Base-by-base conservation (phyloP, 2,888 invertebrate species). In the Alloscopus bannaensis region DNA sequence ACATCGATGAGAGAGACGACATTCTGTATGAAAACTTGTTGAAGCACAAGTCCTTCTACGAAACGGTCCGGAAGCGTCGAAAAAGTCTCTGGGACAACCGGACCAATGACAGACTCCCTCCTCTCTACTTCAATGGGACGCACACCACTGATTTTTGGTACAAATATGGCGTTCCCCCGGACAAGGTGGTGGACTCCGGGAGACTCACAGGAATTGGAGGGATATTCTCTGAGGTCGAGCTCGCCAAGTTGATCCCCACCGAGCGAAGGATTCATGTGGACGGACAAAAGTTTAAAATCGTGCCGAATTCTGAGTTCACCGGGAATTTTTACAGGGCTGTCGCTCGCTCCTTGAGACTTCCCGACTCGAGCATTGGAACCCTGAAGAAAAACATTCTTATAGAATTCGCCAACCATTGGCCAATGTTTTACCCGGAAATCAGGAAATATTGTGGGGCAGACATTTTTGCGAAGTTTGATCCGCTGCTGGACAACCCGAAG, bases 81-180 rank as follows among this genome's bases (percentile, higher is more conserved):
- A 36, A 24, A 0, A 4, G 52, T 4, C 62, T 68, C 42, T 36
- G 40, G 18, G 26, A 47, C 16, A 50, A 76, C n/a, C 22, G 76
- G 24, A 13, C 3, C 1, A 28, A 29, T n/a, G 68, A 62, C 0
- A 26, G 6, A 3, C 3, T 52, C 2, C 76, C 68, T n/a, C 26
- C 11, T 16, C 31, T 76, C 2, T 26, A 68, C 31, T 76, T 76
- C 20, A 60, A 47, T 1, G 76, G 76, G 0, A 24, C 76, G 3
- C 52, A 26, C 13, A 60, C 18, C 40, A 76, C 76, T 98, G 97
- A 88, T 98, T 97, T 68, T 26, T 80, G 80, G 80, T 20, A 52
- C 2, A n/a, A 45, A 3, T 80, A 80, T 29, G 80, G 72, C 0
- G 42, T 80, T 3, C 31, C 59, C 4, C 68, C 80, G 6, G 28